Conservation (phyloP, 2,113 vertebrate genomes). For the Antennarius striatus region DNA sequence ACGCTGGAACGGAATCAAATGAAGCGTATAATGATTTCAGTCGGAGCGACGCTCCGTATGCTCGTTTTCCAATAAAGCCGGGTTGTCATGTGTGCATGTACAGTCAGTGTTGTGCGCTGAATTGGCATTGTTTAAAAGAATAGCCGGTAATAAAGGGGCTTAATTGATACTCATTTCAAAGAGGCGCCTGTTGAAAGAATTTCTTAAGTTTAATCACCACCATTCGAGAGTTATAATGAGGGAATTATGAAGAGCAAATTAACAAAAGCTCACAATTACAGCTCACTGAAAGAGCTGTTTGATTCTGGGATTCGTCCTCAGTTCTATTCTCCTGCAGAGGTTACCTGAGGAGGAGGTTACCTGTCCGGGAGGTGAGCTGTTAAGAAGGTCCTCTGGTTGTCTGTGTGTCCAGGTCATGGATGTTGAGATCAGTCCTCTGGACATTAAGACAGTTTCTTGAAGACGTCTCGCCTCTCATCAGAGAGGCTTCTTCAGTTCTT, state of each 20-base stretch:
- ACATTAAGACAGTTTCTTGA: too few relatives aligned
- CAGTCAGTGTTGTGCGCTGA: constrained; percentile 40
- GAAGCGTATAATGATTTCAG: constrained; percentile 42
- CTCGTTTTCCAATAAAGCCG: constrained; percentile 47
- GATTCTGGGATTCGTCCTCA: constrained; percentile 30
- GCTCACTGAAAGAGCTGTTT: constrained; percentile 54
- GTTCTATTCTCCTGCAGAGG: constrained; percentile 25
- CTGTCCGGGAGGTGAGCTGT: too few relatives aligned
- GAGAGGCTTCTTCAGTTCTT: too few relatives aligned
- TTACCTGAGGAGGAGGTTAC: constrained; percentile 24
- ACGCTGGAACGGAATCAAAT: constrained; percentile 38
- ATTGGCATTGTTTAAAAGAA: constrained; percentile 67
- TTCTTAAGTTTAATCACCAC: constrained; percentile 70
- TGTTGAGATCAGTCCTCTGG: too few relatives aligned
- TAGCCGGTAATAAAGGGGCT: constrained; percentile 68
- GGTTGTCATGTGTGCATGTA: constrained; percentile 44
- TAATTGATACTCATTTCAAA: constrained; percentile 78
- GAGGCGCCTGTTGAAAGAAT: constrained; percentile 70
- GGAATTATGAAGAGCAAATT: constrained; percentile 69
- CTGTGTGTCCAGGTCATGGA: too few relatives aligned
- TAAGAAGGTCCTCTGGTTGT: too few relatives aligned
- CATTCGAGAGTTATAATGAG: constrained; percentile 73
- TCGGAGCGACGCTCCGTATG: constrained; percentile 47
- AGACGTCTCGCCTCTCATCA: too few relatives aligned
- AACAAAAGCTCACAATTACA: constrained; percentile 71